A percentile compares a stretch with the other conserved stretches of the same genome.
Conservation (phyloP, 2,888 invertebrate species). For the Tipula unca region DNA sequence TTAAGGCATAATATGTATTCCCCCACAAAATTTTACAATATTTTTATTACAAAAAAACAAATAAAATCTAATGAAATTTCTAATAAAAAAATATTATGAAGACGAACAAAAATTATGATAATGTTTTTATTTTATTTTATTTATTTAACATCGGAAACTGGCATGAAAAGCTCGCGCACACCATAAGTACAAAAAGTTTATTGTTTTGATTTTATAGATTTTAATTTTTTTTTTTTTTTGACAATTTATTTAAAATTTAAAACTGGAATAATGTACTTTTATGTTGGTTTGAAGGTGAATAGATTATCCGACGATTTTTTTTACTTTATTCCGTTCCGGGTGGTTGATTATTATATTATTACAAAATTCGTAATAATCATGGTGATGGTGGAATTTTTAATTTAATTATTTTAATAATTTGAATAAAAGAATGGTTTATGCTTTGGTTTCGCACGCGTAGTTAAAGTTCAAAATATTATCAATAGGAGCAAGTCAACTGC, state of each 20-base stretch:
- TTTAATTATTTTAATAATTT: too few species aligned
- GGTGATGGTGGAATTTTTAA: too few species aligned
- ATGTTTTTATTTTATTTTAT: not conserved
- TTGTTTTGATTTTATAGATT: not conserved
- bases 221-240: not conserved
- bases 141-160: not conserved
- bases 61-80: not conserved
- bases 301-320: not conserved
- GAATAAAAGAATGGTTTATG: too few species aligned
- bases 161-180: not conserved
- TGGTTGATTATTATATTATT: not conserved
- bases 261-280: not conserved
- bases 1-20: not conserved
- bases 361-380: too few species aligned
- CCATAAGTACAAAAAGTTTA: not conserved
- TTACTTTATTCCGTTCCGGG: not conserved
- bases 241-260: not conserved
- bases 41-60: not conserved
- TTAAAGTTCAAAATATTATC: too few species aligned
- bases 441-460: too few species aligned
- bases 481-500: too few species aligned
- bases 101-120: not conserved
- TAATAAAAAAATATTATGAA: not conserved
- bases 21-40: not conserved
- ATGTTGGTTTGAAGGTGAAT: too few species aligned